Conservation (phyloP, 2,113 vertebrate genomes). For the Potamarius usumacintae region DNA sequence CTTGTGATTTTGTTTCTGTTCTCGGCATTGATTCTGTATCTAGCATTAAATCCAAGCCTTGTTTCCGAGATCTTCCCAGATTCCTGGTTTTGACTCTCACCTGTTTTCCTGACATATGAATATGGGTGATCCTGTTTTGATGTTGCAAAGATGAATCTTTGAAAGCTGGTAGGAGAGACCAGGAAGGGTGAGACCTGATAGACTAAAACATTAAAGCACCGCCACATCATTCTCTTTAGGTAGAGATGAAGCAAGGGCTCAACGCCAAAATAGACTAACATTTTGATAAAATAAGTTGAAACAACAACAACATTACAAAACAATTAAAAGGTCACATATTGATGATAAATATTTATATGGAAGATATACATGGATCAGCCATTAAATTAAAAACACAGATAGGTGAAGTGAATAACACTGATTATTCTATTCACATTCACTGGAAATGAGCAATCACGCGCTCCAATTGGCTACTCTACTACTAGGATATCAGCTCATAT, state of each 20-base stretch:
- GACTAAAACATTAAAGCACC: neutral
- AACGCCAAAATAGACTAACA: neutral
- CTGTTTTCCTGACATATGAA: too few relatives aligned
- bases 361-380: neutral
- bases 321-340: neutral
- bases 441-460: too few relatives aligned
- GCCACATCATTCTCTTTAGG: neutral
- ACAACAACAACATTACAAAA: neutral
- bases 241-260: neutral
- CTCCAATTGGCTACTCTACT: too few relatives aligned
- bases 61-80: too few relatives aligned
- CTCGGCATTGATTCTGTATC: neutral
- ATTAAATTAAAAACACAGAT: too few relatives aligned
- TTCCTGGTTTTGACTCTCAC: too few relatives aligned
- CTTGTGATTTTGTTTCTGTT: neutral
- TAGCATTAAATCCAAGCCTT: neutral
- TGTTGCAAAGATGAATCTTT: neutral
- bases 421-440: too few relatives aligned
- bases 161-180: neutral
- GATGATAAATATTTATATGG: neutral
- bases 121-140: too few relatives aligned
- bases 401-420: too few relatives aligned
- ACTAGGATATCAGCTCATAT: too few relatives aligned
- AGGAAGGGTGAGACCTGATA: neutral
- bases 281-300: neutral